Conservation (phyloP, 1,140 invertebrate species). For the Bradynema listronoti region DNA sequence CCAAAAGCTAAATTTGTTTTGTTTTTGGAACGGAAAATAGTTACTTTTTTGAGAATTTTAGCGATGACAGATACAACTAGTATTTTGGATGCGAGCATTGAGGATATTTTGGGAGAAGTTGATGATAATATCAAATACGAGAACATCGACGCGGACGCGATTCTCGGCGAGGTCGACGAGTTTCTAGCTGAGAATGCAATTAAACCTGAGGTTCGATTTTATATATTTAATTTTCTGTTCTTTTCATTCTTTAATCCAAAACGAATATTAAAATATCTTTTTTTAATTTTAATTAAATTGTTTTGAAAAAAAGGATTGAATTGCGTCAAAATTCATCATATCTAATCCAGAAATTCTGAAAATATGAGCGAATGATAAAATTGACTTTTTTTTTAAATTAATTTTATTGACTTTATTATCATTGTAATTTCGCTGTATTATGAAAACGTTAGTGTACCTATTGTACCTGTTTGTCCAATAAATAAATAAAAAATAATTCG, state of each 20-base stretch:
- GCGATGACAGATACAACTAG: slow-evolving; percentile 7
- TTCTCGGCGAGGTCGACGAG: slow-evolving; percentile 16
- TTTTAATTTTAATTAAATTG: not conserved
- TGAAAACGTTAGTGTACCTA: not conserved
- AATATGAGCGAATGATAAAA: too few species aligned
- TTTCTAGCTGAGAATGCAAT: not conserved
- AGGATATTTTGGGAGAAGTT: slow-evolving; percentile 8
- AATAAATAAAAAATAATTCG: not conserved
- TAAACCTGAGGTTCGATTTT: not conserved
- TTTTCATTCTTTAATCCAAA: not conserved
- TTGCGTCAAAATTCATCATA: not conserved
- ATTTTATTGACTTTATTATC: too few species aligned
- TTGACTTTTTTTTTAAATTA: too few species aligned
- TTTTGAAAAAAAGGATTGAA: not conserved
- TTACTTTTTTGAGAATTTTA: not conserved
- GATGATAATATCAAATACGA: slow-evolving; percentile 4
- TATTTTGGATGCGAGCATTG: slow-evolving; percentile 12
- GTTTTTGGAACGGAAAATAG: too few species aligned
- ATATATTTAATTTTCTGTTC: not conserved
- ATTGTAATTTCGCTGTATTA: too few species aligned
- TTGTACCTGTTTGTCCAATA: slow-evolving; percentile 1
- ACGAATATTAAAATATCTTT: too few species aligned
- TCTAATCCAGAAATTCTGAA: not conserved
- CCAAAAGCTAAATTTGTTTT: too few species aligned
- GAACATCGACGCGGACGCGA: slow-evolving; percentile 15